These are phyloP conservation scores for Stictocephala bisonia DNA, from an alignment of 2,888 invertebrate species.

Conservation along the genomic window DNA sequence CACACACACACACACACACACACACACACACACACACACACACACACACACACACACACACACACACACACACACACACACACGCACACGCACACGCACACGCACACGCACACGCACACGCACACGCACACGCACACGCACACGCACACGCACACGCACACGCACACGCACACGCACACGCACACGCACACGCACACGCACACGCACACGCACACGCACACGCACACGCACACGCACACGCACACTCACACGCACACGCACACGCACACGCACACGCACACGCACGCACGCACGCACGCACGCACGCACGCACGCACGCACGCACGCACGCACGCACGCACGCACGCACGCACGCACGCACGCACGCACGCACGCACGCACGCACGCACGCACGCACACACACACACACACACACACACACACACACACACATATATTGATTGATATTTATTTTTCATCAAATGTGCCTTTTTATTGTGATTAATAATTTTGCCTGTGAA, in stretches of 20 bases:
- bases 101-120: neutral
- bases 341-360: slow-evolving; percentile 19
- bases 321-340: slow-evolving; percentile 19
- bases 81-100: slow-evolving; percentile 6
- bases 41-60: neutral
- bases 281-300: slow-evolving; percentile 19
- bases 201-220: neutral
- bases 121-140: slow-evolving; percentile 6
- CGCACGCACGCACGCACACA: slow-evolving; percentile 6
- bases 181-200: slow-evolving; percentile 6
- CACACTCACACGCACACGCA: slow-evolving; percentile 2
- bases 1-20: neutral
- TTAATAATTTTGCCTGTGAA: no score
- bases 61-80: slow-evolving; percentile 3
- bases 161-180: slow-evolving; percentile 2
- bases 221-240: slow-evolving; percentile 2
- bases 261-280: neutral
- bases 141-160: neutral
- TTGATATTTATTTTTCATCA: no score
- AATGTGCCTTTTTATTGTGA: no score
- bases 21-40: slow-evolving; percentile 13
- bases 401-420: slow-evolving; percentile 19
- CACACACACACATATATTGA: slow-evolving; percentile 19
- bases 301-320: slow-evolving; percentile 19
- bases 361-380: slow-evolving; percentile 10